A percentile compares a stretch with the other conserved stretches of the same genome.
These are phyloP conservation scores for Gorsachius goisagi DNA, from an alignment of 2,113 vertebrate genomes.

Conservation along the genomic window DNA sequence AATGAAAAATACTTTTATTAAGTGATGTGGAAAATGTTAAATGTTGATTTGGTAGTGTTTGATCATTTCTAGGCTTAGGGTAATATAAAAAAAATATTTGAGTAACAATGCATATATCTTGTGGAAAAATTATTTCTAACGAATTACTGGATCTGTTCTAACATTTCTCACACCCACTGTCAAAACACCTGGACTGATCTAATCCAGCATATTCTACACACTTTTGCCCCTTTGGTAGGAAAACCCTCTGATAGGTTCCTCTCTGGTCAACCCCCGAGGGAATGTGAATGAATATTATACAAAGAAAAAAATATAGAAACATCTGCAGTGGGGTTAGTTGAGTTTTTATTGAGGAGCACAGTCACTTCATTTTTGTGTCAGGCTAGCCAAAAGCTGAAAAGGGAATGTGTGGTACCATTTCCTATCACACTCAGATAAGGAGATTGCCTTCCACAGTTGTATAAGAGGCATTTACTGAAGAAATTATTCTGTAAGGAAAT, in stretches of 20 bases:
- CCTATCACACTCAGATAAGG: background rate
- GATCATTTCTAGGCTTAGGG: background rate
- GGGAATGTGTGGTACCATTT: background rate
- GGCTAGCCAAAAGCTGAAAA: background rate
- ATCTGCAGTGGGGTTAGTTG: background rate
- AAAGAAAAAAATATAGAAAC: background rate
- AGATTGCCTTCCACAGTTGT: conserved; percentile 29
- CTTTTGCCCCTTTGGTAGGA: background rate
- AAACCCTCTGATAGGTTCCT: background rate
- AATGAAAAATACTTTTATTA: background rate
- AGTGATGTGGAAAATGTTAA: background rate
- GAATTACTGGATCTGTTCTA: background rate
- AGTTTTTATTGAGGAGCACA: background rate
- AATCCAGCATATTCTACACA: background rate
- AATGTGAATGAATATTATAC: background rate
- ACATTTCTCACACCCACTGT: background rate
- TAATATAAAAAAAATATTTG: background rate
- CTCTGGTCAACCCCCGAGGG: background rate
- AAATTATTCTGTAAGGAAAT: conserved; percentile 55
- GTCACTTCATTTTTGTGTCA: conserved; percentile 10
- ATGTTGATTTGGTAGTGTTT: background rate
- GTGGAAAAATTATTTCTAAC: background rate
- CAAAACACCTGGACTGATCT: background rate
- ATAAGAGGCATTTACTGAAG: conserved; percentile 27
- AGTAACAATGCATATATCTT: background rate